Evolutionary conservation across 2,113 vertebrate species (phyloP).

Genomic region (Cryptoleucopteryx plumbea): DNA sequence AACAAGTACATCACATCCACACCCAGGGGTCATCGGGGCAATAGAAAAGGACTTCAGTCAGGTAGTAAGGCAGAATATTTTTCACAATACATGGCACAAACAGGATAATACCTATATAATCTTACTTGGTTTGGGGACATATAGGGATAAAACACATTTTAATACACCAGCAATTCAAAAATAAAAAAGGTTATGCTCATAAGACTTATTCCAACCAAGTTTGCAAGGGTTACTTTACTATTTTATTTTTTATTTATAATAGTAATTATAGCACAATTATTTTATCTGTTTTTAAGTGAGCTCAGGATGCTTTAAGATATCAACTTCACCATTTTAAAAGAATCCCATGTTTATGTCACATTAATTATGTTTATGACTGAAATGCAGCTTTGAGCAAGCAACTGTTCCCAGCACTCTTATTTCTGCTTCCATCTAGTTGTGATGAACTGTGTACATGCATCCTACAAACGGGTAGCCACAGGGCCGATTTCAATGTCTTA

Average conservation of each 20-base stretch:
- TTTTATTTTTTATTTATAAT: background rate
- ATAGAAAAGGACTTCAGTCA: fast-evolving
- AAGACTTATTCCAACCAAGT: background rate
- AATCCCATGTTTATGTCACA: background rate
- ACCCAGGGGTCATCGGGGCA: background rate
- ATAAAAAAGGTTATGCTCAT: background rate
- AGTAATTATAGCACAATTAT: background rate
- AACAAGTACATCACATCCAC: background rate
- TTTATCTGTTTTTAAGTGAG: background rate
- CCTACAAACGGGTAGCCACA: fast-evolving
- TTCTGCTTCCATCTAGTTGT: background rate
- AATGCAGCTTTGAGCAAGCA: background rate
- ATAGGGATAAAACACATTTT: background rate
- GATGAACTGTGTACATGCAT: fast-evolving
- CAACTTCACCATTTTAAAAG: background rate
- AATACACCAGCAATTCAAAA: background rate
- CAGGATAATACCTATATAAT: fast-evolving
- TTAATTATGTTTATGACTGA: background rate
- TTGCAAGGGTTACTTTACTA: background rate
- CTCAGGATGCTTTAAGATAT: background rate
- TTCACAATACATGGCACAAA: background rate
- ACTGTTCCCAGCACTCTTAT: background rate
- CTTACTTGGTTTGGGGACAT: background rate
- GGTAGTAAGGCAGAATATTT: background rate
- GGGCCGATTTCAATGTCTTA: background rate